These are phyloP conservation scores for Siniperca scherzeri DNA, from an alignment of 2,797 vertebrate genomes.

Conservation along the genomic window DNA sequence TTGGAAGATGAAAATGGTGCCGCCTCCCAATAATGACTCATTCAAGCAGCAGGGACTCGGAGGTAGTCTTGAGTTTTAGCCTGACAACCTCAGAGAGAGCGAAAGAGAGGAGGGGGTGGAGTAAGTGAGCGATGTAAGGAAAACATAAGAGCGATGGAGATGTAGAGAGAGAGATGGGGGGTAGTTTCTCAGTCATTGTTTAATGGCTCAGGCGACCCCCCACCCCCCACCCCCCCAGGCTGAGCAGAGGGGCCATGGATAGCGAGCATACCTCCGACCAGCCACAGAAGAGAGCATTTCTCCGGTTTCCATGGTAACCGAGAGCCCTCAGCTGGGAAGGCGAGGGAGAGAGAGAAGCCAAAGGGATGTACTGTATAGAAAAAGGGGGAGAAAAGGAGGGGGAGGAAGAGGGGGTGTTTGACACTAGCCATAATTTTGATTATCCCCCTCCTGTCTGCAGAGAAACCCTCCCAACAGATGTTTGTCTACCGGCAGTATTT, in stretches of 20 bases:
- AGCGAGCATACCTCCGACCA: conserved; percentile 56
- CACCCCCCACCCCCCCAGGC: neutral
- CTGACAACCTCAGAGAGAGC: conserved; percentile 29
- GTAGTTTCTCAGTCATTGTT: conserved; percentile 63
- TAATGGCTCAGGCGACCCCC: conserved; percentile 56
- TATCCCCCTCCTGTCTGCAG: conserved; percentile 33
- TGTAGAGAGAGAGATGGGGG: conserved; percentile 35
- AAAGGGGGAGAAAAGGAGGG: neutral
- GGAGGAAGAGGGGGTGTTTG: neutral
- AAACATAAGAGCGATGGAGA: neutral
- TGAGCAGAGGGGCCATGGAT: conserved; percentile 32
- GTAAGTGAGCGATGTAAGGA: conserved; percentile 9
- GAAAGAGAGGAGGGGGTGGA: neutral
- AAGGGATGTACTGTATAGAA: conserved; percentile 56
- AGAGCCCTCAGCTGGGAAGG: conserved; percentile 66
- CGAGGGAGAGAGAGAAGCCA: conserved; percentile 37
- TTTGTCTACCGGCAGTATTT: neutral
- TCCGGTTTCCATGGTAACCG: conserved; percentile 78
- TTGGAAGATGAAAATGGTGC: conserved; percentile 34
- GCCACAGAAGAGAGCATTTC: conserved; percentile 67
- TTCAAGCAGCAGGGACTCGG: conserved; percentile 40
- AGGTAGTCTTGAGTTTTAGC: conserved; percentile 28
- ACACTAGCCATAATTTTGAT: conserved; percentile 48
- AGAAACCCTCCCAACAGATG: conserved; percentile 24
- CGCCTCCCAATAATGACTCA: conserved; percentile 50